Percentiles rank a stretch among this genome's conserved stretches.
These are phyloP conservation scores for Nettapus auritus DNA, from an alignment of 2,113 vertebrate species.

Conservation along the genomic window DNA sequence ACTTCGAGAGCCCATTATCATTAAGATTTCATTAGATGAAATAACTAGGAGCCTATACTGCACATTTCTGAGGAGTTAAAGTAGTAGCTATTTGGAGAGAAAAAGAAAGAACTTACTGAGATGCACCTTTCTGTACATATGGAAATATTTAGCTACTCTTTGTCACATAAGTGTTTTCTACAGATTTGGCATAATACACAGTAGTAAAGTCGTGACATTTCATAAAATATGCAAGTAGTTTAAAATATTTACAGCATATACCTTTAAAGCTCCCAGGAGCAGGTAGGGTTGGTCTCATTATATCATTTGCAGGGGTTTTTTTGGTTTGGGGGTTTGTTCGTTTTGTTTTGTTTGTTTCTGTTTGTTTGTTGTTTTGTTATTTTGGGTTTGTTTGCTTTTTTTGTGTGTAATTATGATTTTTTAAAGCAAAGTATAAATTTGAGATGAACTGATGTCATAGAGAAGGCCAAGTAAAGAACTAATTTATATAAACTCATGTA, in stretches of 20 bases:
- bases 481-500: conserved; percentile 64
- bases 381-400: not conserved
- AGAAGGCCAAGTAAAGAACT: conserved; percentile 29
- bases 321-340: not conserved
- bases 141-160: not conserved
- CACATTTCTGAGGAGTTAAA: not conserved
- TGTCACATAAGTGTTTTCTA: not conserved
- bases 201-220: not conserved
- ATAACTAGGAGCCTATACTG: not conserved
- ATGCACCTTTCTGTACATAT: not conserved
- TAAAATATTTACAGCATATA: not conserved
- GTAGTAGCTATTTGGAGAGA: not conserved
- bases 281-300: not conserved
- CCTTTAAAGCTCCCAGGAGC: not conserved
- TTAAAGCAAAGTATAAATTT: conserved; percentile 19
- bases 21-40: not conserved
- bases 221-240: not conserved
- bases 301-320: not conserved
- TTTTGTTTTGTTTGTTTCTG: not conserved
- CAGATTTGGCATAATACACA: not conserved
- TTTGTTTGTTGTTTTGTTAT: not conserved
- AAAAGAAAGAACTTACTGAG: not conserved
- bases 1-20: not conserved
- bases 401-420: not conserved
- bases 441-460: conserved; percentile 43